Base-by-base conservation (phyloP, 2,888 invertebrate genomes). In the Chelonus formosanus region DNA sequence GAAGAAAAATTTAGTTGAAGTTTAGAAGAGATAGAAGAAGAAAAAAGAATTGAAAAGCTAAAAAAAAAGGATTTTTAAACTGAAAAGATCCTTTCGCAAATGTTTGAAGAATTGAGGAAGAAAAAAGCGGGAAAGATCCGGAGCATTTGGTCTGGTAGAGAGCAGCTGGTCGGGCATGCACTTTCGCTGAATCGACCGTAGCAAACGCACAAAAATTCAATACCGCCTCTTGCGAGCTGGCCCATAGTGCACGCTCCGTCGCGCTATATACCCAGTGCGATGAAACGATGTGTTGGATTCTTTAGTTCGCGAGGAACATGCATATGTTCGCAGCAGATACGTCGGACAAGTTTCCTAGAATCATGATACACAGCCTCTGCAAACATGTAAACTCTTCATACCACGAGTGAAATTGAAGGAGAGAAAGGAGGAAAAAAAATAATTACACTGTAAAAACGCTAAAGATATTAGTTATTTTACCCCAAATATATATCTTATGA, bases 161-260 rank as follows among this genome's bases (percentile, higher is more conserved):
- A 68, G 69, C 67, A 69, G 66, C 70, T 59, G 71, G 68, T 66
- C 58, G 34, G 61, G 70, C 76, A 73, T 82, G 81, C 81, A 80
- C 80, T 82, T 80, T 81, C 77, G 79, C 78, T 77, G 81, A 80
- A 80, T 80, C 80, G 81, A 81, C 79, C 78, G 77, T 80, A 79
- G 78, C 74, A 72, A 77, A 79, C 79, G 78, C 76, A 81, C 80
- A 80, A 82, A 82, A 82, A 82, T 82, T 81, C 82, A 80, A 82
- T 82, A 81, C 79, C 69, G 76, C 74, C 74, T 75, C 69, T 67
- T 67, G 65, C 63, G 66, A 67, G 70, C 75, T 71, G 70, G 72
- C 71, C 77, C 78, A 76, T 77, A 77, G 76, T 73, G 76, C 78
- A 77, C 77, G 76, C 75, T 75, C 74, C 75, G 72, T 74, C 76